These are phyloP conservation scores for Heliocidaris tuberculata DNA, from an alignment of 35 echinoderm and acorn worm genomes.

Conservation along the genomic window DNA sequence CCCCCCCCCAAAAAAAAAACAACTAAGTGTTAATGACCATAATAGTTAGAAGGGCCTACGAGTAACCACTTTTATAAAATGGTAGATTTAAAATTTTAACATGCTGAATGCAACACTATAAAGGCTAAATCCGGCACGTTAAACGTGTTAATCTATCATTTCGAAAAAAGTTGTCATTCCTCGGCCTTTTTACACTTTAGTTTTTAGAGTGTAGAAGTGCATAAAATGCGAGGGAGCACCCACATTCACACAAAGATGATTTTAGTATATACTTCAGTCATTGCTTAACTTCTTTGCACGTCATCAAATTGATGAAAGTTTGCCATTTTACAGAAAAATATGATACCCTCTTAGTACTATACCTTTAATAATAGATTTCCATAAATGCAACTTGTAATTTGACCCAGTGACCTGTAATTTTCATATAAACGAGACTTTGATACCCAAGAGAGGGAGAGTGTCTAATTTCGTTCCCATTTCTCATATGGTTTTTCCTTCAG, in stretches of 20 bases:
- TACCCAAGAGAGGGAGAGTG: background rate
- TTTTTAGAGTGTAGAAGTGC: too few relatives aligned
- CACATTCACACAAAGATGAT: background rate
- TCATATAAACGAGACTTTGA: background rate
- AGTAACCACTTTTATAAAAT: too few relatives aligned
- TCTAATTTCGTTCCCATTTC: slow-evolving; percentile 7
- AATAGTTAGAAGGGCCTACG: too few relatives aligned
- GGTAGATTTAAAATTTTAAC: too few relatives aligned
- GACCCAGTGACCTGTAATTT: background rate
- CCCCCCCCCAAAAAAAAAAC: too few relatives aligned
- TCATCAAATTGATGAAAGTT: background rate
- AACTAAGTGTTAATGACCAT: too few relatives aligned
- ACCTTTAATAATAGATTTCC: background rate
- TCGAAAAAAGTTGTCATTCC: too few relatives aligned
- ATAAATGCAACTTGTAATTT: background rate
- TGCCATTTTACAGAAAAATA: background rate
- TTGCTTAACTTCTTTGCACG: background rate
- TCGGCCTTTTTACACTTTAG: too few relatives aligned
- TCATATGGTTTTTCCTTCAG: background rate
- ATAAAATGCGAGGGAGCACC: background rate
- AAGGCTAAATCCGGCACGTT: too few relatives aligned
- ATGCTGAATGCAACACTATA: too few relatives aligned
- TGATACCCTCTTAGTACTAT: too few relatives aligned
- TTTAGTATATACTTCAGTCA: background rate
- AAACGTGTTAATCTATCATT: too few relatives aligned